Base-by-base conservation (phyloP, 2,113 vertebrate genomes). In the Ochotona princeps region DNA sequence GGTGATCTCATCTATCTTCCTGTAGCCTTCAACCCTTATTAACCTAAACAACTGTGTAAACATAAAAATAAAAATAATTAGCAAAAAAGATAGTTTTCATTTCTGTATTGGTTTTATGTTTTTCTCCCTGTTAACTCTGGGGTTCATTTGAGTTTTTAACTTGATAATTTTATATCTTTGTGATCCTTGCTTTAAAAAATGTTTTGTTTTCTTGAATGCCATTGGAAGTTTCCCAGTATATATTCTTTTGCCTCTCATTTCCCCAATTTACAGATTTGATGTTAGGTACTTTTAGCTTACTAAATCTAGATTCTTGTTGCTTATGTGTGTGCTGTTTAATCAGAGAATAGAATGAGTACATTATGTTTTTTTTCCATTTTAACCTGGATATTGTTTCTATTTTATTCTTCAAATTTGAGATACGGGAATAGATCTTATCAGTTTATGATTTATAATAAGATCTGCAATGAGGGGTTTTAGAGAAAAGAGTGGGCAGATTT, bases 401-500 rank as follows among this genome's bases (percentile, higher is more conserved):
- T 89, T 86, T 93, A 86, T 89, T 93, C 38, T 89, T 92, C 15
- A 2, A 89, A 61, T 21, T 93, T 96, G 57, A 89, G 10, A 63
- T 90, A 15, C 20, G n/a, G 12, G 10, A 17, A 1, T 83, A 14
- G 18, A 5, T 89, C 54, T 81, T 91, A 78, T 89, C 67, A 8
- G 70, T 15, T 89, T 91, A 47, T 32, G 30, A 66, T 81, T 35
- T 93, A 8, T 78, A 83, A 76, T 78, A 69, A 88, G 23, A 88
- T 84, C 44, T 91, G 67, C 20, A 63, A 5, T 82, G 38, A 92
- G 30, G 12, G 14, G 0, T 87, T 93, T 89, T 87, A 84, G 60
- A 80, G 38, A 44, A 44, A 44, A 44, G 38, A 44, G 38, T 44
- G 6, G 38, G 38, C 38, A 44, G 38, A 44, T 6, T 44, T 44